Base-by-base conservation (phyloP, 2,888 invertebrate genomes). In the Vanessa cardui region DNA sequence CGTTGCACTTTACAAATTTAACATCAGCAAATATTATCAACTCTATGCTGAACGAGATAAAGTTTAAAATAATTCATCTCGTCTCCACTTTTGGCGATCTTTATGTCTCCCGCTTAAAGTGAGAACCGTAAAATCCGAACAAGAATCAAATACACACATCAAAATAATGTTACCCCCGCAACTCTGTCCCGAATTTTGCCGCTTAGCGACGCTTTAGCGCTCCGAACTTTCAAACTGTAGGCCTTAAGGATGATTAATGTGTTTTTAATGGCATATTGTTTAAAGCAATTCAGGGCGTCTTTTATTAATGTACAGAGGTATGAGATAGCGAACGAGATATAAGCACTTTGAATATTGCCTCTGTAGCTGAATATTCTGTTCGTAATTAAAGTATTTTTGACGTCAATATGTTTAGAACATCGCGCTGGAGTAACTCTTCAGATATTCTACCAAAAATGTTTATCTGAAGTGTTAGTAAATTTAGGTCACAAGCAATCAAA, bases 201-300 rank as follows among this genome's bases (percentile, higher is more conserved):
- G 73, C 69, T 76, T 73, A 71, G 67, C 71, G 76, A 69, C 77
- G 70, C 76, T 77, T 73, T 74, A 75, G 75, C 74, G 72, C 64
- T 68, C 63, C 66, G 68, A 72, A 74, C 74, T 73, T 76, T 72
- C 69, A 62, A 71, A 66, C 65, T 61, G 67, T 73, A 72, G 74
- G 74, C 76, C 72, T 71, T 74, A 75, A 76, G 72, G 63, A 80
- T 84, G 85, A 85, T 85, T 84, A 85, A 85, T 85, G 85, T 78
- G 73, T 74, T 80, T 83, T 80, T 85, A 83, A 85, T 84, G 84
- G 83, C 81, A 74, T 79, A 83, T 84, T 85, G 85, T 85, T 83
- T 83, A 78, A 56, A 18, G 54, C 15, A 31, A 54, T 15, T 12
- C 52, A 44, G 58, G 62, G 45, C 58, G 49, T 62, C 64, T 69